Base-by-base conservation (phyloP, 2,888 invertebrate species). In the Tortricodes alternella region DNA sequence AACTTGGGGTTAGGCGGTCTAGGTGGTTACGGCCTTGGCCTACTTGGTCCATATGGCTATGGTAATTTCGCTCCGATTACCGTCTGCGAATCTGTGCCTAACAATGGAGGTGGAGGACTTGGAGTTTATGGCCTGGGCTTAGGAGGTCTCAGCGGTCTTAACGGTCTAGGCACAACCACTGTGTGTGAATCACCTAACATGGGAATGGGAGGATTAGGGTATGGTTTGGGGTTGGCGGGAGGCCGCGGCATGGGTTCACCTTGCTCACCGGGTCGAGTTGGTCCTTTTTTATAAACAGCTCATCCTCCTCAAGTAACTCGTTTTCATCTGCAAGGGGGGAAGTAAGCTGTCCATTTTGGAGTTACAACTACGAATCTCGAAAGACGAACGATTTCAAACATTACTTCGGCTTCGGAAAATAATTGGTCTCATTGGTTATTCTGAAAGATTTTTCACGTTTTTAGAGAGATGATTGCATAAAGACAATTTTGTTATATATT, bases 271-370 rank as follows among this genome's bases (percentile, higher is more conserved):
- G 39, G 39, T 9, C 7, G 11, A 6, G 23, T 23, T 4, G 11
- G 23, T 53, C 27, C 71, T 74, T 80, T 78, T 78, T 74, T 79
- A 69, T 80, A 70, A 72, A 62, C 44, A 63, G 50, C 3, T 64
- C 67, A 18, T 66, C 65, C 24, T 68, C 65, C n/a, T 24, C 32
- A 6, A 32, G 7, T 11, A 49, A 37, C 19, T 49, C 27, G 2
- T 5, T 15, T 0, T 19, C 19, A 1, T 7, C 34, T 27, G 38
- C 23, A n/a, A 9, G 1, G n/a, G 49, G 1, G 34, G 48, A 27
- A 21, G 15, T 16, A 1, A 4, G n/a, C n/a, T 16, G 21, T 18
- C 35, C 43, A 2, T 37, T 6, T 1, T 6, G 32, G 11, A 23
- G 21, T 5, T 43, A 16, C 5, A 27, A 43, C 8, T 13, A 29